Conservation (phyloP, 2,888 invertebrate genomes). For the Philaethria dido region DNA sequence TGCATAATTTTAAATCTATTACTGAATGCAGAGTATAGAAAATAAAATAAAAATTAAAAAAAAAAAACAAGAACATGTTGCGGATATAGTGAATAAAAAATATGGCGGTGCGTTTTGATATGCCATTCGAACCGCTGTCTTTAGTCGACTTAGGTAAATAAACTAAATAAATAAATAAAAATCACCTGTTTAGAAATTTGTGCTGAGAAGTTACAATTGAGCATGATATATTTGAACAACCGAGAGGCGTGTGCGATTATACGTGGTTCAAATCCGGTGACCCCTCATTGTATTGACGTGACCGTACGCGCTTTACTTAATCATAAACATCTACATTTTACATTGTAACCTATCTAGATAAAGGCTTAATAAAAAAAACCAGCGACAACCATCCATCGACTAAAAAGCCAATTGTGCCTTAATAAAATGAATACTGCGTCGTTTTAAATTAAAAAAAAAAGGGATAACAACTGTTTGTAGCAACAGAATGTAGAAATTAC, state of each 20-base stretch:
- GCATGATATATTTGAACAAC: slow-evolving; percentile 46
- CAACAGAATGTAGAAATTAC: slow-evolving; percentile 72
- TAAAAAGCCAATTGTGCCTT: slow-evolving; percentile 64
- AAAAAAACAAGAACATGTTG: slow-evolving; percentile 21
- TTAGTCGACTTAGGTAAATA: slow-evolving; percentile 24
- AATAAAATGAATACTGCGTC: slow-evolving; percentile 69
- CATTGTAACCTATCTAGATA: slow-evolving; percentile 77
- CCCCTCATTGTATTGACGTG: slow-evolving; percentile 24
- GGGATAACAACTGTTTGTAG: slow-evolving; percentile 53
- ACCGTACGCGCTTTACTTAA: slow-evolving; percentile 59
- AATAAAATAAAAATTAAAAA: slow-evolving; percentile 22
- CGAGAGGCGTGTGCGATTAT: slow-evolving; percentile 32
- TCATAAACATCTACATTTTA: slow-evolving; percentile 71
- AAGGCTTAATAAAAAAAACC: slow-evolving; percentile 61
- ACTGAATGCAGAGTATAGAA: slow-evolving; percentile 32
- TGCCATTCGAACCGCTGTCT: slow-evolving; percentile 41
- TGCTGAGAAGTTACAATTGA: slow-evolving; percentile 44
- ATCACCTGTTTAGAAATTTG: slow-evolving; percentile 34
- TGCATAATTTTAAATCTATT: slow-evolving; percentile 47
- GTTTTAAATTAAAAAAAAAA: slow-evolving; percentile 39
- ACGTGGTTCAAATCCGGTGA: slow-evolving; percentile 24
- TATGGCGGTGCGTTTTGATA: slow-evolving; percentile 41
- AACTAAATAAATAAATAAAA: slow-evolving; percentile 31
- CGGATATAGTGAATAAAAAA: slow-evolving; percentile 35
- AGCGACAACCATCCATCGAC: slow-evolving; percentile 67